A percentile compares a stretch with the other conserved stretches of the same genome.
Conservation (phyloP, 2,797 vertebrate species). For the Lagodon rhomboides region DNA sequence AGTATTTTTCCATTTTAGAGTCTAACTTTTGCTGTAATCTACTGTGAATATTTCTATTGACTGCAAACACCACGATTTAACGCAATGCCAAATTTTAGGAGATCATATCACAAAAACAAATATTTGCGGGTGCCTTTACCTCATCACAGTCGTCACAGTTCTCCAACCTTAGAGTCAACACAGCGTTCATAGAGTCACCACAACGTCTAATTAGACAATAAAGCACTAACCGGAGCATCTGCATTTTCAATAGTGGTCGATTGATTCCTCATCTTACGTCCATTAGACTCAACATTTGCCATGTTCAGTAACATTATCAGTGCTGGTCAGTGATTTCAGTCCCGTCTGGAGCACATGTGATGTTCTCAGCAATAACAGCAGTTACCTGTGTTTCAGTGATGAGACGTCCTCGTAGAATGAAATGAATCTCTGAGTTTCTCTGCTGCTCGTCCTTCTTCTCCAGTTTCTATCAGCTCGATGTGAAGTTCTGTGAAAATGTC, state of each 20-base stretch:
- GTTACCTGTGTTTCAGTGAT: background rate
- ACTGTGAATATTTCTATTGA: conserved; percentile 63
- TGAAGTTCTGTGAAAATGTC: background rate
- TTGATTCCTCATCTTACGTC: background rate
- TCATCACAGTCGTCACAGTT: conserved; percentile 30
- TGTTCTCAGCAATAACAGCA: background rate
- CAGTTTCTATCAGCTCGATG: background rate
- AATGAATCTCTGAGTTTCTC: too few relatives aligned
- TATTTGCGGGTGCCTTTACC: conserved; percentile 67
- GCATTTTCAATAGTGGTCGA: background rate
- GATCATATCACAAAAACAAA: conserved; percentile 19
- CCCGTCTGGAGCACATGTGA: background rate
- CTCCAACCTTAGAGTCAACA: background rate
- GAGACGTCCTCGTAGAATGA: too few relatives aligned
- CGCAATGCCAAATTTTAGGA: background rate
- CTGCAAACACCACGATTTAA: conserved; percentile 15
- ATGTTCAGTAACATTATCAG: background rate
- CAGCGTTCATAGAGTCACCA: background rate
- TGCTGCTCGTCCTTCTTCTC: background rate
- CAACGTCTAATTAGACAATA: background rate
- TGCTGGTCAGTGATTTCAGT: background rate
- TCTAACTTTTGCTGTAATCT: conserved; percentile 43
- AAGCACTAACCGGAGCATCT: background rate
- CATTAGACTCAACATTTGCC: background rate
- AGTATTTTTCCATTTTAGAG: conserved; percentile 67